Evolutionary conservation across 2,888 invertebrate genomes (phyloP).

Genomic region (Lysandra bellargus): DNA sequence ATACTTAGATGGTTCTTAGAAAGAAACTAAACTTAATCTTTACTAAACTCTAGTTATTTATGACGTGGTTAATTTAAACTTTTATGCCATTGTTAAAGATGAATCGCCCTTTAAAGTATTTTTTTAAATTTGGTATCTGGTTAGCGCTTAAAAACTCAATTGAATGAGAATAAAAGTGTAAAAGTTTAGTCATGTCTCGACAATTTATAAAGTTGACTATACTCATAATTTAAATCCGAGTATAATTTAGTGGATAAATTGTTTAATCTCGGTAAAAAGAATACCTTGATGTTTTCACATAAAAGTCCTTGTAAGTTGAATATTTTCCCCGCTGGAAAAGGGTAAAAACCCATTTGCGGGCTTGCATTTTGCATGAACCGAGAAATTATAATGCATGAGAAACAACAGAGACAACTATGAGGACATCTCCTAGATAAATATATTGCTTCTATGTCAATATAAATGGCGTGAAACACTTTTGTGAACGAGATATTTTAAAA

Average conservation of each 20-base stretch:
- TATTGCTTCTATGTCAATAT: neutral
- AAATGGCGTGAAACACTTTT: neutral
- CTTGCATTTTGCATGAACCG: conserved; percentile 26
- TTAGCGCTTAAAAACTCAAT: neutral
- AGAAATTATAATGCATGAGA: conserved; percentile 23
- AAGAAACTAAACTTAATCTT: no score
- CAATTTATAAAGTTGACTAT: neutral
- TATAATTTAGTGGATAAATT: neutral
- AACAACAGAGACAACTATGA: neutral
- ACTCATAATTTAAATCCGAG: neutral
- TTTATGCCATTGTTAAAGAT: neutral
- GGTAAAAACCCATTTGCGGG: conserved; percentile 25
- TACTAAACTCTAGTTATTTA: no score
- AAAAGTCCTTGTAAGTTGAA: conserved; percentile 19
- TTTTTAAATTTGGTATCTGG: neutral
- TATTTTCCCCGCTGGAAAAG: conserved; percentile 10
- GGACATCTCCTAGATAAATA: neutral
- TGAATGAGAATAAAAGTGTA: neutral
- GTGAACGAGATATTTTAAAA: no score
- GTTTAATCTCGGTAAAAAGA: conserved; percentile 13
- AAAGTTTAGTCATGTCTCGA: neutral
- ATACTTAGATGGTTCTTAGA: no score
- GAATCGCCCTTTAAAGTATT: neutral
- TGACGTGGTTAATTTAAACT: neutral
- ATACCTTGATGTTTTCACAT: conserved; percentile 17